A percentile compares a stretch with the other conserved stretches of the same genome.
phyloP scores from a whole-genome alignment of 2,113 vertebrate genomes.

The Siphamia tubifer region DNA sequence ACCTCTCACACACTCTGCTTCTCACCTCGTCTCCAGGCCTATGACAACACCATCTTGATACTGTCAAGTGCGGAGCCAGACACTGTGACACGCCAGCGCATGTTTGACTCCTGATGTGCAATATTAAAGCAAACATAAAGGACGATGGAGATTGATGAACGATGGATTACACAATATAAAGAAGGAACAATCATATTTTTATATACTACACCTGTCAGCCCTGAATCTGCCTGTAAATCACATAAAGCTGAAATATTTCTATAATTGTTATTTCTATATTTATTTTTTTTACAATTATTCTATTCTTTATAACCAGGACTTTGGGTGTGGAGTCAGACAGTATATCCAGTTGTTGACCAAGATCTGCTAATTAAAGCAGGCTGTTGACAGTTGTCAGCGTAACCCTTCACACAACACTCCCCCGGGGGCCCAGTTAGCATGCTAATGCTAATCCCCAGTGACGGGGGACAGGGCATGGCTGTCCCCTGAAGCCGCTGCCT shows the following conservation, averaged over 20 bases:
- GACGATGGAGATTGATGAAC: conserved; percentile 23
- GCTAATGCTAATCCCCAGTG: conserved; percentile 79
- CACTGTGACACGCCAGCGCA: conserved; percentile 49
- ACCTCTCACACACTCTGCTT: conserved; percentile 54
- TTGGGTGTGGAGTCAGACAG: conserved; percentile 2
- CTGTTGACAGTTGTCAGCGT: conserved; percentile 71
- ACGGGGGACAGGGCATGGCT: conserved; percentile 70
- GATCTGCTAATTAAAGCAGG: conserved; percentile 68
- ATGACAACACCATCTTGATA: conserved; percentile 66
- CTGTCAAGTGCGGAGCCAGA: conserved; percentile 55
- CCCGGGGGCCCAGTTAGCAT: conserved; percentile 70
- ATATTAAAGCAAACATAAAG: conserved; percentile 48
- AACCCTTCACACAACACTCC: conserved; percentile 56
- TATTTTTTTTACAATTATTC: neutral
- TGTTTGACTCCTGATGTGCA: conserved; percentile 37
- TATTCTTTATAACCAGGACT: neutral
- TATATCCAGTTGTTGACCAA: conserved; percentile 38
- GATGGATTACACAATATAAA: conserved; percentile 40
- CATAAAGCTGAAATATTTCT: neutral
- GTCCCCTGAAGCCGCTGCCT: conserved; percentile 68
- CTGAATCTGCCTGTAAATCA: neutral
- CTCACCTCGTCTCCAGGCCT: conserved; percentile 64
- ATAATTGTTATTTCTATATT: too few relatives aligned
- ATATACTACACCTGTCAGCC: neutral
- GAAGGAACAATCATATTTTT: conserved; percentile 20